Evolutionary conservation across 2,113 vertebrate genomes (phyloP).

Genomic region (Osmerus mordax): DNA sequence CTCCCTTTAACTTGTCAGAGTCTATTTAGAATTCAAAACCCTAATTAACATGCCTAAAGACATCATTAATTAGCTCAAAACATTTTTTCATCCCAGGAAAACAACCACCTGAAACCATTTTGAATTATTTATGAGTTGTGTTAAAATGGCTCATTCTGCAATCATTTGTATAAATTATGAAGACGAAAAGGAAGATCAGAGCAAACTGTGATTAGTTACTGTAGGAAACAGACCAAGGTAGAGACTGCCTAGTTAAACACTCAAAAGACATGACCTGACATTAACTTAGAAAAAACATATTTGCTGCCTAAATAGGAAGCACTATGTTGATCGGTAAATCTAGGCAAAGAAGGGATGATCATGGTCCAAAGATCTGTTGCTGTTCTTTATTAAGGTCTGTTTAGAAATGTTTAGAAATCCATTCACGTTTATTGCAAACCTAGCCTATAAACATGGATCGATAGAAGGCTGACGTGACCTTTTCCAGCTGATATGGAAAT

Average conservation of each 20-base stretch:
- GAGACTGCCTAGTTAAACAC: neutral
- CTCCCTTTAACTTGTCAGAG: neutral
- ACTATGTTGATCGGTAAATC: no score
- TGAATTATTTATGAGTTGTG: slow-evolving; percentile 57
- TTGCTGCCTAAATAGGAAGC: no score
- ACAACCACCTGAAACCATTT: slow-evolving; percentile 53
- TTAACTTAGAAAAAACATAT: no score
- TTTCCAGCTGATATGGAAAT: slow-evolving; percentile 63
- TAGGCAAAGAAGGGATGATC: no score
- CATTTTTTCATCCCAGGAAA: slow-evolving; percentile 41
- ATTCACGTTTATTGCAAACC: neutral
- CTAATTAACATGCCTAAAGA: slow-evolving; percentile 49
- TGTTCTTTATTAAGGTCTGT: neutral
- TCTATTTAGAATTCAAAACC: slow-evolving; percentile 39
- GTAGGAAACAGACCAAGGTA: slow-evolving; percentile 25
- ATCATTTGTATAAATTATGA: slow-evolving; percentile 15
- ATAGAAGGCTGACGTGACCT: slow-evolving; percentile 59
- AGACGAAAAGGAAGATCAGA: neutral
- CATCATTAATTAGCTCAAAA: slow-evolving; percentile 53
- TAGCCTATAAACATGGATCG: slow-evolving; percentile 43
- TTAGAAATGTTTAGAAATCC: neutral
- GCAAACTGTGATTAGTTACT: slow-evolving; percentile 2
- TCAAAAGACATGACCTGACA: neutral
- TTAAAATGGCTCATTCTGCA: slow-evolving; percentile 36
- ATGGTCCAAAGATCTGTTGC: neutral